A percentile compares a stretch with the other conserved stretches of the same genome.
Conservation (phyloP, 2,888 invertebrate species). For the Plagiodera versicolora region DNA sequence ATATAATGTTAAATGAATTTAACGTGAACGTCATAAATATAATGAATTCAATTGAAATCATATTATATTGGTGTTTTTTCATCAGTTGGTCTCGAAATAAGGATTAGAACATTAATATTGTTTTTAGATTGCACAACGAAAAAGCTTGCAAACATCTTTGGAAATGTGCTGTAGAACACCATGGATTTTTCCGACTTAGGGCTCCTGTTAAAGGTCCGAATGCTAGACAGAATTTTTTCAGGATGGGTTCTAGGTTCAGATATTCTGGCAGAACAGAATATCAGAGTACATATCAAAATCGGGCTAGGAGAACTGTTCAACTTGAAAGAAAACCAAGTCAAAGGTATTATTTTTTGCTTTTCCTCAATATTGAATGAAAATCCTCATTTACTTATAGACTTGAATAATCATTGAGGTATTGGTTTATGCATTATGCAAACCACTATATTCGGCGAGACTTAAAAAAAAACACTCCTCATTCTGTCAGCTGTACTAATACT, state of each 20-base stretch:
- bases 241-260: conserved; percentile 97
- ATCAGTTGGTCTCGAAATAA: too few relatives aligned
- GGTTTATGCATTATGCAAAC: too few relatives aligned
- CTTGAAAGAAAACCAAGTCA: conserved; percentile 97
- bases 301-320: conserved; percentile 89
- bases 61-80: too few relatives aligned
- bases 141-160: conserved; percentile 99
- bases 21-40: too few relatives aligned
- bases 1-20: too few relatives aligned
- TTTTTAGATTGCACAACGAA: conserved; percentile 78
- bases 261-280: conserved; percentile 91
- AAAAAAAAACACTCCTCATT: too few relatives aligned
- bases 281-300: conserved; percentile 90
- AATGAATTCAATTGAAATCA: neutral
- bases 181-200: conserved; percentile 95
- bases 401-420: too few relatives aligned
- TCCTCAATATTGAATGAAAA: too few relatives aligned
- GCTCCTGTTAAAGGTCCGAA: conserved; percentile 87
- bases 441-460: too few relatives aligned
- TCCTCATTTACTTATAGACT: too few relatives aligned
- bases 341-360: conserved; percentile 58
- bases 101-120: too few relatives aligned
- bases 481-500: too few relatives aligned
- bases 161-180: conserved; percentile 99
- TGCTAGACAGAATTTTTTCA: conserved; percentile 92